Evolutionary conservation across 2,113 vertebrate genomes (phyloP).

Genomic region (western clawed frog (Xenopus tropicalis)): DNA sequence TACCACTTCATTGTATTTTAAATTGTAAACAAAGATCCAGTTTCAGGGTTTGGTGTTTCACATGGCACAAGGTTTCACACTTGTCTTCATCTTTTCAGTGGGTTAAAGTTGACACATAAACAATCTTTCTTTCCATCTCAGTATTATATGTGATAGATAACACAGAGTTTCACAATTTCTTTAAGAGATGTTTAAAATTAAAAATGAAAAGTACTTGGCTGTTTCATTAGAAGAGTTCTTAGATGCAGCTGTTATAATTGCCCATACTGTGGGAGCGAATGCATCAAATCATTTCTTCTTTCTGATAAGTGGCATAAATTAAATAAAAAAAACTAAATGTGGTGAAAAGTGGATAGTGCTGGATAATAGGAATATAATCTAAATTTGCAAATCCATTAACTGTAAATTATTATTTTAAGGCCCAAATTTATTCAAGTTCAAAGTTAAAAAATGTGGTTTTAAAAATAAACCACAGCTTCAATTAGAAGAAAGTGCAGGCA

Average conservation of each 20-base stretch:
- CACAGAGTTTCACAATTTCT: slow-evolving; percentile 19
- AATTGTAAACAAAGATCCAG: slow-evolving; percentile 32
- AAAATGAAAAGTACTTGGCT: background rate
- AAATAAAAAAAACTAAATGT: too few relatives aligned
- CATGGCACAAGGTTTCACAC: slow-evolving; percentile 9
- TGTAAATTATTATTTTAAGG: too few relatives aligned
- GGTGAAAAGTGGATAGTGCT: background rate
- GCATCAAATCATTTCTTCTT: background rate
- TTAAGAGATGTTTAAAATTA: slow-evolving; percentile 1
- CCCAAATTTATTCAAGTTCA: too few relatives aligned
- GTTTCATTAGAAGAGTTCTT: background rate
- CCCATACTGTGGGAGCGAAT: background rate
- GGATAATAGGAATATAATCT: background rate
- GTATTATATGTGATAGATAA: background rate
- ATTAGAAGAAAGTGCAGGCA: too few relatives aligned
- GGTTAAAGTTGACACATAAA: slow-evolving; percentile 20
- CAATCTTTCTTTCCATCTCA: background rate
- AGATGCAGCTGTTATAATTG: background rate
- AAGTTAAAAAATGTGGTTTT: too few relatives aligned
- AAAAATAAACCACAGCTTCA: too few relatives aligned
- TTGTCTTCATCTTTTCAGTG: slow-evolving; percentile 8
- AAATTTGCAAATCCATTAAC: slow-evolving; percentile 8
- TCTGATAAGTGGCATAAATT: background rate
- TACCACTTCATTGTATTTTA: slow-evolving; percentile 1
- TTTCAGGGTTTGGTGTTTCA: slow-evolving; percentile 13